Conservation (phyloP, 2,113 vertebrate species). For the Solea senegalensis region DNA sequence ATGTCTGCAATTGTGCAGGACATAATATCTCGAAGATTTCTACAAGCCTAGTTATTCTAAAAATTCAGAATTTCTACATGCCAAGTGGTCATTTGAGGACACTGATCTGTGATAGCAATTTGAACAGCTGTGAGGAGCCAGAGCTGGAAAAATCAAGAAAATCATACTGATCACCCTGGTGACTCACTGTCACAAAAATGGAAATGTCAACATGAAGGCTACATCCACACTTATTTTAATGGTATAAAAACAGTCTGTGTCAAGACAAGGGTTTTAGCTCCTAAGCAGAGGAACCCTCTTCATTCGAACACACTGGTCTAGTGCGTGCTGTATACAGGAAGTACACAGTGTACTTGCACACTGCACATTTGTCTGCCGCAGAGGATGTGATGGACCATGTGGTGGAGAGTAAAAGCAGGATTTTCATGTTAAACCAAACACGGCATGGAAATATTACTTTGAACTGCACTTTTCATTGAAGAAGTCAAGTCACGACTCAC, state of each 20-base stretch:
- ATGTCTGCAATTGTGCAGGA: slow-evolving; percentile 1
- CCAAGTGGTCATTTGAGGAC: slow-evolving; percentile 15
- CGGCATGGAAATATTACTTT: too few relatives aligned
- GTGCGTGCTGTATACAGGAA: background rate
- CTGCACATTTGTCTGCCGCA: too few relatives aligned
- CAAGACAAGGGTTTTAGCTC: background rate
- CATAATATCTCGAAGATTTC: background rate
- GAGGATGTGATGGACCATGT: too few relatives aligned
- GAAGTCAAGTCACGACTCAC: too few relatives aligned
- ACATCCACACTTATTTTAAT: background rate
- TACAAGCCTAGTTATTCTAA: background rate
- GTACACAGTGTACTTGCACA: slow-evolving; percentile 5
- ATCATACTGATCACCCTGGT: slow-evolving; percentile 44
- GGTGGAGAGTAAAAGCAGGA: too few relatives aligned
- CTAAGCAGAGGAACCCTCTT: background rate
- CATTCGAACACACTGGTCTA: background rate
- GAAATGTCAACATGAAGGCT: slow-evolving; percentile 1
- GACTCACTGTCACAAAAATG: slow-evolving; percentile 46
- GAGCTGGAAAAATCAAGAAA: slow-evolving; percentile 38
- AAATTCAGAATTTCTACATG: background rate
- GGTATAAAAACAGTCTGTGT: too few relatives aligned
- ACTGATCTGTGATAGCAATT: slow-evolving; percentile 14
- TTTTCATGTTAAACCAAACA: too few relatives aligned
- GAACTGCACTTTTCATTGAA: too few relatives aligned
- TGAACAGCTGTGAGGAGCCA: slow-evolving; percentile 49